Evolutionary conservation across 1,140 invertebrate species (phyloP).

Genomic region (Pachypeltis micranthus): DNA sequence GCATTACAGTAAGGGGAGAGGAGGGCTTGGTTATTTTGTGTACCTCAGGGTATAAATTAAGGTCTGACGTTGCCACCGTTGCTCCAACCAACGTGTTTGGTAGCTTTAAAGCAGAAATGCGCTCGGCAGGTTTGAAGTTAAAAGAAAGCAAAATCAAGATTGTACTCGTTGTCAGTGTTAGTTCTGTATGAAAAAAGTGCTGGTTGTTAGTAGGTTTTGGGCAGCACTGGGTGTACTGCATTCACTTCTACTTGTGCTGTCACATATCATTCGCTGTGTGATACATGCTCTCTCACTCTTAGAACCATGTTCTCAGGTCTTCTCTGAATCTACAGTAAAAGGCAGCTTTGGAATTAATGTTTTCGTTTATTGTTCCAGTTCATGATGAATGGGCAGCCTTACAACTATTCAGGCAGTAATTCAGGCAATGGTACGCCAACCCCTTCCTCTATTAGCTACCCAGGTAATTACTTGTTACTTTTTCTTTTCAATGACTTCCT

Average conservation of each 20-base stretch:
- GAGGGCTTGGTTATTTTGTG: too few relatives aligned
- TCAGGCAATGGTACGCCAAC: slow-evolving; percentile 25
- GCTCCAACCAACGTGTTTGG: too few relatives aligned
- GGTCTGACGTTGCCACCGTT: too few relatives aligned
- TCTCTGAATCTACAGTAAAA: neutral
- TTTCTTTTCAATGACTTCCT: neutral
- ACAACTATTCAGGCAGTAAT: slow-evolving; percentile 18
- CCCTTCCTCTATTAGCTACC: slow-evolving; percentile 24
- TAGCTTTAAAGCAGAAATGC: too few relatives aligned
- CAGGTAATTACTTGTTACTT: slow-evolving; percentile 9
- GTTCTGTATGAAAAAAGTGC: too few relatives aligned
- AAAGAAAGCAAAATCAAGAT: too few relatives aligned
- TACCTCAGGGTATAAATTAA: too few relatives aligned
- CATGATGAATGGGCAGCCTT: slow-evolving; percentile 21
- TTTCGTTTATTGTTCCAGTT: neutral
- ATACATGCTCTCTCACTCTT: neutral
- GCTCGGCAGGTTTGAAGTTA: too few relatives aligned
- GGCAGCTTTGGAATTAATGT: neutral
- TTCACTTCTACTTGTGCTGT: neutral
- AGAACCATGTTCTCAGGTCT: neutral
- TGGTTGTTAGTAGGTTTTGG: neutral
- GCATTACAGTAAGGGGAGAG: too few relatives aligned
- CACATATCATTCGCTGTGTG: neutral
- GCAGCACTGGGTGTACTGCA: neutral
- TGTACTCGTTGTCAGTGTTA: too few relatives aligned